These are phyloP conservation scores for Nyctalus aviator DNA, from an alignment of 2,797 vertebrate species.

Conservation along the genomic window DNA sequence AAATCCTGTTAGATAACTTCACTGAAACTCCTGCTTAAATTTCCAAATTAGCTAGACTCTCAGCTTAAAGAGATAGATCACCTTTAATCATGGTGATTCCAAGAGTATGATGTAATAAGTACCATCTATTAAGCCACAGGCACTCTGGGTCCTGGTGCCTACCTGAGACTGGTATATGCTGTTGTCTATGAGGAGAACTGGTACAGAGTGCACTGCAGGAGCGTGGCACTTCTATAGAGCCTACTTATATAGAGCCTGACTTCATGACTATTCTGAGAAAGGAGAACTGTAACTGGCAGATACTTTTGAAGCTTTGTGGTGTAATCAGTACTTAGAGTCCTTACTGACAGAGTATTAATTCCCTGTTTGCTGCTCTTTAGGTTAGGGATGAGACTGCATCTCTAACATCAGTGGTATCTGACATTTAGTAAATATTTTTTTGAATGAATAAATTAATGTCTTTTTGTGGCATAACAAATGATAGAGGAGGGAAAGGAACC, in stretches of 20 bases:
- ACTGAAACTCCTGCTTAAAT: slow-evolving; percentile 12
- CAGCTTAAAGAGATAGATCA: not conserved
- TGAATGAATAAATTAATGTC: not conserved
- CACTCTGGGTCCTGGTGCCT: not conserved
- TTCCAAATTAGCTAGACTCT: not conserved
- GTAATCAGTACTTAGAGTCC: not conserved
- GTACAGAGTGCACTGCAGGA: not conserved
- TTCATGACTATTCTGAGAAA: not conserved
- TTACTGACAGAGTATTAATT: not conserved
- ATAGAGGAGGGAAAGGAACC: too few species aligned
- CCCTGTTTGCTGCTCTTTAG: not conserved
- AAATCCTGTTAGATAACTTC: not conserved
- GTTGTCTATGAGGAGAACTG: not conserved
- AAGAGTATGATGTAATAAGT: slow-evolving; percentile 6
- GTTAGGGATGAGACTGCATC: not conserved
- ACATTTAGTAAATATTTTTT: slow-evolving; percentile 28
- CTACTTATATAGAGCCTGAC: not conserved
- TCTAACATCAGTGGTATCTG: not conserved
- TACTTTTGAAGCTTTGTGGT: not conserved
- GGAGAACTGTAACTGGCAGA: not conserved
- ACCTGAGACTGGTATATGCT: not conserved
- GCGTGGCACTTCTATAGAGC: not conserved
- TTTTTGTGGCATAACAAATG: slow-evolving; percentile 29
- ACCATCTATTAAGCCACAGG: not conserved
- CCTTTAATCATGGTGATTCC: not conserved